Percentiles rank a stretch among this genome's conserved stretches.
Conservation (phyloP, 2,113 vertebrate species). For the Oostethus manadensis region DNA sequence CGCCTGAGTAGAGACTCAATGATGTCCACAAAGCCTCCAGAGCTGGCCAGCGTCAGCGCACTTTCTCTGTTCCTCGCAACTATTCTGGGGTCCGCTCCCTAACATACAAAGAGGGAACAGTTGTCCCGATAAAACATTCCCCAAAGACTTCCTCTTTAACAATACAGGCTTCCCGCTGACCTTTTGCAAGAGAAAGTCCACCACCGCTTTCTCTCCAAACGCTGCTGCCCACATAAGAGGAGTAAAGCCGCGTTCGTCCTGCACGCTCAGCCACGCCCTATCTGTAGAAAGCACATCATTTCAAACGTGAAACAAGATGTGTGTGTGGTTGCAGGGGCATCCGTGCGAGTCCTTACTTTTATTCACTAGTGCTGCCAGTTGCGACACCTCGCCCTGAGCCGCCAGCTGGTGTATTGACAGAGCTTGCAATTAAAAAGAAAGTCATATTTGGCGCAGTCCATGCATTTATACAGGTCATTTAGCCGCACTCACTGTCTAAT, state of each 20-base stretch:
- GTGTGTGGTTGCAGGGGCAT: too few relatives aligned
- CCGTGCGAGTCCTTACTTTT: conserved; percentile 73
- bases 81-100: conserved; percentile 86
- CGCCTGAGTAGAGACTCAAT: conserved; percentile 79
- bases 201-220: conserved; percentile 87
- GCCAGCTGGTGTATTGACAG: conserved; percentile 92
- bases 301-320: neutral
- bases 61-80: conserved; percentile 87
- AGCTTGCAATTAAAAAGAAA: conserved; percentile 56
- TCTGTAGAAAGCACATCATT: conserved; percentile 62
- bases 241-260: conserved; percentile 88
- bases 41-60: conserved; percentile 88
- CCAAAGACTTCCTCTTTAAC: neutral
- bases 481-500: conserved; percentile 78
- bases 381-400: conserved; percentile 87
- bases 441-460: neutral
- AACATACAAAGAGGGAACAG: conserved; percentile 4
- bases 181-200: conserved; percentile 88
- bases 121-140: neutral
- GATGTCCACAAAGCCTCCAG: conserved; percentile 88
- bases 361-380: conserved; percentile 77
- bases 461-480: neutral
- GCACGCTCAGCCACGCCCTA: conserved; percentile 79
- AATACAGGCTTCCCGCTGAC: conserved; percentile 58
- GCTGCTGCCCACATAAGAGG: conserved; percentile 95